Evolutionary conservation across 2,797 vertebrate species (phyloP).

Genomic region (Notoglanidium macrostoma): DNA sequence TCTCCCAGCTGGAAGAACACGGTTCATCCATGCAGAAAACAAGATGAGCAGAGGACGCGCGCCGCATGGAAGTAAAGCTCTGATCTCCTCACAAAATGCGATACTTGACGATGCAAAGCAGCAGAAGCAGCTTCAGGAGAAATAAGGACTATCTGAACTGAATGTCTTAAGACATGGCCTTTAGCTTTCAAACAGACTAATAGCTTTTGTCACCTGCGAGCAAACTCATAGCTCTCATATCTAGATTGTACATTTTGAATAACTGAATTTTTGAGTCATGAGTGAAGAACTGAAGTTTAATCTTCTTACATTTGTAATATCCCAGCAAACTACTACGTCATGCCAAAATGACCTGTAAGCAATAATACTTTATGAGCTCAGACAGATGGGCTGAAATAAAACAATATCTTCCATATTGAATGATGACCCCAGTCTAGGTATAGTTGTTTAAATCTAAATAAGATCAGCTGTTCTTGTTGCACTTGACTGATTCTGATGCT

Average conservation of each 20-base stretch:
- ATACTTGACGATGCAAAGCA: neutral
- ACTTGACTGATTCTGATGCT: neutral
- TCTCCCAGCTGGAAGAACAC: conserved; percentile 32
- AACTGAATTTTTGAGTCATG: neutral
- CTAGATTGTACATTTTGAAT: neutral
- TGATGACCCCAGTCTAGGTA: neutral
- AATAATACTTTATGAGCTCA: neutral
- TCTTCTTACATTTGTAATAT: no score
- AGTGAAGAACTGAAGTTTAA: neutral
- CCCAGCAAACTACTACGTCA: neutral
- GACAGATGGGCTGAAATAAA: neutral
- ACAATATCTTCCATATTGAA: no score
- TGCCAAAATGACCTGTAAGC: neutral
- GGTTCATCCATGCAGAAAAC: conserved; percentile 42
- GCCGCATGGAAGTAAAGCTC: conserved; percentile 7
- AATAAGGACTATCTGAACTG: neutral
- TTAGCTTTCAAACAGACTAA: neutral
- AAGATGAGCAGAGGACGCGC: conserved; percentile 35
- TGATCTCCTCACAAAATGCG: neutral
- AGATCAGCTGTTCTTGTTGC: neutral
- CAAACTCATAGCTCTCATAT: neutral
- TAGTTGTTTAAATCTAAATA: neutral
- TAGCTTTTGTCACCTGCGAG: neutral
- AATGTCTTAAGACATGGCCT: neutral
- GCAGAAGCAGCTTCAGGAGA: neutral